A percentile compares a stretch with the other conserved stretches of the same genome.
These are phyloP conservation scores for Leucoraja ocellata DNA, from an alignment of 2,797 vertebrate genomes.

Conservation along the genomic window DNA sequence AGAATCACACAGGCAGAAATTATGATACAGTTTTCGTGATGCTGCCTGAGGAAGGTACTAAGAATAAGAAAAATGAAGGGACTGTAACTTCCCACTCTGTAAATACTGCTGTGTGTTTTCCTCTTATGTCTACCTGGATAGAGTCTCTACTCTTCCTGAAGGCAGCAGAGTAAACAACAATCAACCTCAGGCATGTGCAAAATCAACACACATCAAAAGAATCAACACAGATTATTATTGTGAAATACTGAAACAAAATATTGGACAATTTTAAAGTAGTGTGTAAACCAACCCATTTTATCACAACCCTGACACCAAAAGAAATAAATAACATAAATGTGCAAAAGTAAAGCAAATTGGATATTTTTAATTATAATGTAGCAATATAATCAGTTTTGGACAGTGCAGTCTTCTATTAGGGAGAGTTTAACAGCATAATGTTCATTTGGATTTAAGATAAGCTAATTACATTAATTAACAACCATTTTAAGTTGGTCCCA, in stretches of 20 bases:
- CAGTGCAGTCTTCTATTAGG: background rate
- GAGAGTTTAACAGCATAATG: background rate
- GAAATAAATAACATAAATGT: background rate
- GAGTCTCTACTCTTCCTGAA: background rate
- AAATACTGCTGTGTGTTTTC: background rate
- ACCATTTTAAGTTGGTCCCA: background rate
- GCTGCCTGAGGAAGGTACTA: too few species aligned
- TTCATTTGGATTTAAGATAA: background rate
- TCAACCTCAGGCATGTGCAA: background rate
- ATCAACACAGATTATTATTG: background rate
- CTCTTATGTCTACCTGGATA: background rate
- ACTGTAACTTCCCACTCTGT: too few species aligned
- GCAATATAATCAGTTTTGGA: background rate
- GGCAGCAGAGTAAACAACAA: background rate
- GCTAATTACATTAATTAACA: background rate
- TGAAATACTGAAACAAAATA: background rate
- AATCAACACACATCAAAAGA: background rate
- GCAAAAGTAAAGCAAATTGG: background rate
- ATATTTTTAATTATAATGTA: background rate
- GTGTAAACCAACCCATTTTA: constrained; percentile 1
- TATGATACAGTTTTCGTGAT: too few species aligned
- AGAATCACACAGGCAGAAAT: too few species aligned
- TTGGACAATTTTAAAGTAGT: background rate
- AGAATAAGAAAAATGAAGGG: too few species aligned
- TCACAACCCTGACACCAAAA: background rate